Base-by-base conservation (phyloP, 1,140 invertebrate species). In the Riptortus pedestris region DNA sequence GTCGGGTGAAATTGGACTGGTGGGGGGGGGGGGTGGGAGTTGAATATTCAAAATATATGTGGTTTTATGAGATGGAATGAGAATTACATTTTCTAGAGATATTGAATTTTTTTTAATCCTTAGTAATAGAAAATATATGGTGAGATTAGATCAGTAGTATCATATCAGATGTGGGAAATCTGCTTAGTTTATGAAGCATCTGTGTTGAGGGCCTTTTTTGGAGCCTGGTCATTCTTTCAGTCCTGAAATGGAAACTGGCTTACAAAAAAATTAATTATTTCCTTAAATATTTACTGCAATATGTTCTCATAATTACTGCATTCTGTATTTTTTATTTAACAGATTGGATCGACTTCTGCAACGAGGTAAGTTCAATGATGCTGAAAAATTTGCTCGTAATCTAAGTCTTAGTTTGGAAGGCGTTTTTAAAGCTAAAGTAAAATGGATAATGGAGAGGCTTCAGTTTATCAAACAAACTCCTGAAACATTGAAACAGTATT, bases 351-450 rank as follows among this genome's bases (percentile, higher is more conserved):
- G 74, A 67, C 71, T 78, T 33, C 62, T 77, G 38, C 72, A 69
- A 62, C 68, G 69, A 60, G 66, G 67, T 28, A 74, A 75, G 67
- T 78, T 76, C 62, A 68, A 73, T 20, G 73, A 74, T 69, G 77
- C 77, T 14, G 70, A 73, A 66, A 65, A 61, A 28, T 77, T 78
- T 68, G 76, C 76, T 1, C 62, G 33, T n/a, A 71, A 71, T 60
- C 75, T 74, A 68, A 66, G 67, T 52, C 68, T 78, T n/a, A 67
- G 73, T 60, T 63, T 70, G 33, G 73, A 74, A 66, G 48, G 63
- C 7, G 72, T 78, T 55, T 73, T 74, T 62, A 71, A 67, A 58
- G 72, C 72, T 38, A 73, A 76, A 67, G 71, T 73, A 28, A 65
- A 70, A 33, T 66, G 70, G 9, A 47, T 76, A 2, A 68, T 75